Conservation (phyloP, 2,888 invertebrate genomes). For the Lepidochitona cinerea region DNA sequence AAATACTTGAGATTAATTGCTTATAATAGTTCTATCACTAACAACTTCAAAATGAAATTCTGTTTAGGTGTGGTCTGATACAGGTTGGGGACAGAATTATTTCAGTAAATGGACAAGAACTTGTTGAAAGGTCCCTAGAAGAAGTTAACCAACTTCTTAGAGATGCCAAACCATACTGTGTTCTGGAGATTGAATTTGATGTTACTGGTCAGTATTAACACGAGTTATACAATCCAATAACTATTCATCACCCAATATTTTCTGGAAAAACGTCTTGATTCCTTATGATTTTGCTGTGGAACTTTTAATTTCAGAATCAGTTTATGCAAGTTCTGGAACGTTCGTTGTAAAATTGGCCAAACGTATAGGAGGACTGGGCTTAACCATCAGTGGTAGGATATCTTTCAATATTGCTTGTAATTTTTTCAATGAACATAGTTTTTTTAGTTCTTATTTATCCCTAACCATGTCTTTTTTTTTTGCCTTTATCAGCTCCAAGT, state of each 20-base stretch:
- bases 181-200: constrained; percentile 88
- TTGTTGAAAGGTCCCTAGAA: constrained; percentile 68
- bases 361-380: constrained; percentile 82
- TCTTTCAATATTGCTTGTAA: too few species aligned
- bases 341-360: constrained; percentile 89
- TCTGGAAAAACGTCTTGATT: not conserved
- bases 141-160: constrained; percentile 70
- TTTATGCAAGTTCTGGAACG: constrained; percentile 90
- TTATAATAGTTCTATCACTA: too few species aligned
- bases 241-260: not conserved
- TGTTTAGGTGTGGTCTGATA: constrained; percentile 68
- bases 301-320: constrained; percentile 81
- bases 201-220: constrained; percentile 76
- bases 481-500: constrained; percentile 46
- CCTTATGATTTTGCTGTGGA: not conserved
- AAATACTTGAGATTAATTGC: too few species aligned
- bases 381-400: constrained; percentile 85
- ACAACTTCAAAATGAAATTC: too few species aligned
- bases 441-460: too few species aligned
- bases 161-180: constrained; percentile 75
- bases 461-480: too few species aligned
- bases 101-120: constrained; percentile 85
- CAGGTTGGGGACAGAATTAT: constrained; percentile 84
- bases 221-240: not conserved
- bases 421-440: too few species aligned